Conservation (phyloP, 2,888 invertebrate species). For the Dascillus cervinus region DNA sequence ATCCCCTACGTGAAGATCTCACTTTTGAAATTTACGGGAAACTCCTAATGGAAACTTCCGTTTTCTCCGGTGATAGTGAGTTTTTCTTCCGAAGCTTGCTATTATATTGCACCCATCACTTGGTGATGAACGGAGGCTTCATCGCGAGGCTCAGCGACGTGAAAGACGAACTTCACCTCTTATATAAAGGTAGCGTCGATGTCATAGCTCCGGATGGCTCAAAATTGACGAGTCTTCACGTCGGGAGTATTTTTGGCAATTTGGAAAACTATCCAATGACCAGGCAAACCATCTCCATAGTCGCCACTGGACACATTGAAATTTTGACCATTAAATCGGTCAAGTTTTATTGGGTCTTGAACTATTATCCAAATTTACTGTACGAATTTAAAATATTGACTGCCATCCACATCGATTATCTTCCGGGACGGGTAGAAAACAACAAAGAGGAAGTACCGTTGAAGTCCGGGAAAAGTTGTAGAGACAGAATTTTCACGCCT, state of each 20-base stretch:
- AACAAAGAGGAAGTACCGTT: neutral
- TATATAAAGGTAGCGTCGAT: conserved; percentile 10
- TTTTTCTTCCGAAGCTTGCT: conserved; percentile 13
- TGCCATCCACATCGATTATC: conserved; percentile 6
- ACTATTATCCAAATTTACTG: conserved; percentile 2
- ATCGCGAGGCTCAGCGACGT: conserved; percentile 13
- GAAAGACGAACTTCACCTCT: conserved; percentile 1
- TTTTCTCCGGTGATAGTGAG: conserved; percentile 8
- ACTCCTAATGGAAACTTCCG: conserved; percentile 3
- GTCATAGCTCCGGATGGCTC: conserved; percentile 14
- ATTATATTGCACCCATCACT: conserved; percentile 3
- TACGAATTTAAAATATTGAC: conserved; percentile 1
- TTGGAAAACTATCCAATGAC: conserved; percentile 7
- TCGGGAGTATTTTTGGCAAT: conserved; percentile 17
- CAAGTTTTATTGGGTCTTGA: conserved; percentile 5
- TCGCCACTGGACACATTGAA: conserved; percentile 12
- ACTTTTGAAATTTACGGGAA: conserved; percentile 15
- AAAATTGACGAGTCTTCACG: conserved; percentile 7
- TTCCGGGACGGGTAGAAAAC: conserved; percentile 1
- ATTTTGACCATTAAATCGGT: conserved; percentile 7
- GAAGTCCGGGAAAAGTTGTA: neutral
- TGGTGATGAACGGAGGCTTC: conserved; percentile 9
- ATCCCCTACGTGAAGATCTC: conserved; percentile 13
- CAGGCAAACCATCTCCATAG: conserved; percentile 9
- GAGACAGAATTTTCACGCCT: conserved; percentile 4